phyloP scores from a whole-genome alignment of 1,140 invertebrate genomes.

The Sitobion miscanthi region DNA sequence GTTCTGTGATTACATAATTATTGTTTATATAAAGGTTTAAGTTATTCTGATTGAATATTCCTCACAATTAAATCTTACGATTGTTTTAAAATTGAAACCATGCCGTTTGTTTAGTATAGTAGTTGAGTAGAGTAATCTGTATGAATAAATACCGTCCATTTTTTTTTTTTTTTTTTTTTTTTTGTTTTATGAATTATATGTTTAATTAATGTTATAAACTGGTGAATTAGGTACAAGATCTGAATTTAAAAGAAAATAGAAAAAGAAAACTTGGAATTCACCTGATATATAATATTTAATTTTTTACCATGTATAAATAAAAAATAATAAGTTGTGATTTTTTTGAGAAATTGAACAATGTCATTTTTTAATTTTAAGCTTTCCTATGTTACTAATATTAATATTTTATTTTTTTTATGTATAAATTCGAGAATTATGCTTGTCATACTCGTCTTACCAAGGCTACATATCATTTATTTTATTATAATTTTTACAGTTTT shows the following conservation, averaged over 20 bases:
- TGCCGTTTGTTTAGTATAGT: background rate
- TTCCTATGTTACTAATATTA: background rate
- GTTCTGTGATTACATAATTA: background rate
- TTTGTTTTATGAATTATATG: conserved; percentile 4
- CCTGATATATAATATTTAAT: background rate
- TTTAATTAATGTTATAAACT: background rate
- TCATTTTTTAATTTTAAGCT: conserved; percentile 28
- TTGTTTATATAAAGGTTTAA: background rate
- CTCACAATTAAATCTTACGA: background rate
- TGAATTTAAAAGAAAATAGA: conserved; percentile 3
- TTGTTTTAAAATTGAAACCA: background rate
- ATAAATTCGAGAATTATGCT: background rate
- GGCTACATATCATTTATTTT: conserved; percentile 27
- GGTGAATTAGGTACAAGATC: background rate
- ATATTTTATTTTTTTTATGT: conserved; percentile 32
- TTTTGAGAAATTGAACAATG: background rate
- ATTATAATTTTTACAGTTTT: background rate
- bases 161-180: background rate
- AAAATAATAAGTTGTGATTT: conserved; percentile 36
- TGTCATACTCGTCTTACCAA: conserved; percentile 17
- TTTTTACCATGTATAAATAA: background rate
- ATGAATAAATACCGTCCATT: conserved; percentile 17
- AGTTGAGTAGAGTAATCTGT: background rate
- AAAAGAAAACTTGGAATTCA: background rate
- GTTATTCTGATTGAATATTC: background rate